Evolutionary conservation across 2,797 vertebrate genomes (phyloP).

Genomic region (Hipposideros larvatus): DNA sequence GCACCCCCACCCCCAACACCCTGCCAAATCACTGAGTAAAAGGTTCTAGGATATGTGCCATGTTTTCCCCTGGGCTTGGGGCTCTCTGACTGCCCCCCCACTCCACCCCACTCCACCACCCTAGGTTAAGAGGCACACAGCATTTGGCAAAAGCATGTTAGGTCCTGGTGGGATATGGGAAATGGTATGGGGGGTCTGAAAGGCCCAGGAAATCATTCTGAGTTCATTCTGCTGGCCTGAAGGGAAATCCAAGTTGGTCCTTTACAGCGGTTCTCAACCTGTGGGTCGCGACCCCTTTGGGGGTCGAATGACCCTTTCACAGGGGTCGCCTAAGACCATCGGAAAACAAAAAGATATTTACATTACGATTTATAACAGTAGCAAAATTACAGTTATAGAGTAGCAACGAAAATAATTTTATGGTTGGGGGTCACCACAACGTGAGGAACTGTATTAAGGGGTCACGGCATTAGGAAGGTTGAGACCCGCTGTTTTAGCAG

Average conservation of each 20-base stretch:
- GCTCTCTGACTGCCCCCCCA: rapidly evolving
- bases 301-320: too few species aligned
- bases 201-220: neutral
- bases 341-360: too few species aligned
- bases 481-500: neutral
- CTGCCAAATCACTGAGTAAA: neutral
- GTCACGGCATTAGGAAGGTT: too few species aligned
- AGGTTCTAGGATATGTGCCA: neutral
- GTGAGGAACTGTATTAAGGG: too few species aligned
- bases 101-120: rapidly evolving
- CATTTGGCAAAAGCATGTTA: neutral
- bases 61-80: neutral
- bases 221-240: neutral
- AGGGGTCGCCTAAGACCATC: too few species aligned
- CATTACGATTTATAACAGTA: too few species aligned
- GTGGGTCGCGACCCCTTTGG: too few species aligned
- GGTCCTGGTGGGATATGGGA: neutral
- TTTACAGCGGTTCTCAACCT: neutral
- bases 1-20: neutral
- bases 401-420: too few species aligned
- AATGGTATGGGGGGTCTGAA: neutral
- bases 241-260: neutral
- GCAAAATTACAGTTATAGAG: too few species aligned
- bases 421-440: too few species aligned
- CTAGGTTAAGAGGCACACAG: neutral